These are phyloP conservation scores for Pyrocephalus nanus DNA, from an alignment of 2,797 vertebrate species.

Conservation along the genomic window DNA sequence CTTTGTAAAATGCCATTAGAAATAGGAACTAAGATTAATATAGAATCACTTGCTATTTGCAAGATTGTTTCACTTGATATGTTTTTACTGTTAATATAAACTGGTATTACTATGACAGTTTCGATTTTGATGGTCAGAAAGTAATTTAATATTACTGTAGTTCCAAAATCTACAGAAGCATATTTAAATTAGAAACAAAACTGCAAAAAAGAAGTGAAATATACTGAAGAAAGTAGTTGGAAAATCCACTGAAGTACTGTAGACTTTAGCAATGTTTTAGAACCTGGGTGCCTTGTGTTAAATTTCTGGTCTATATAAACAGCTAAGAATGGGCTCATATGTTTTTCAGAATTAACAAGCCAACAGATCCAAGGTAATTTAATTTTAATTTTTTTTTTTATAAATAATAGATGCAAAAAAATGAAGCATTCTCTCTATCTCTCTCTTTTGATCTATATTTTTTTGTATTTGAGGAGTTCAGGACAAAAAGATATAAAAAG, in stretches of 20 bases:
- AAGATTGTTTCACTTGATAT: not conserved
- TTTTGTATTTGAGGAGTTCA: not conserved
- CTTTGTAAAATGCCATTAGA: not conserved
- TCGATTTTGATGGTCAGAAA: not conserved
- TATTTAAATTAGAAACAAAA: not conserved
- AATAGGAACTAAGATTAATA: not conserved
- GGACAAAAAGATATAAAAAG: not conserved
- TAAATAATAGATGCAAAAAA: not conserved
- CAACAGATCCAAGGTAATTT: not conserved
- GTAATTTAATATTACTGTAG: not conserved
- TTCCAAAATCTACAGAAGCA: not conserved
- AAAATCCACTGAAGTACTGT: not conserved
- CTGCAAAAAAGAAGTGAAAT: not conserved
- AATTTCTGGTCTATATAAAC: not conserved
- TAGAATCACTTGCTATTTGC: not conserved
- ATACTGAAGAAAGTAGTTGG: not conserved
- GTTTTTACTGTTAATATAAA: not conserved
- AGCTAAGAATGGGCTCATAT: not conserved
- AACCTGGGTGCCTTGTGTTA: not conserved
- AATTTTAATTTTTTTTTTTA: not conserved
- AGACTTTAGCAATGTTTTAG: not conserved
- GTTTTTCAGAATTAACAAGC: not conserved
- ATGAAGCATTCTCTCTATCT: not conserved
- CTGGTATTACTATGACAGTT: not conserved
- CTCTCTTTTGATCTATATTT: not conserved